phyloP scores from a whole-genome alignment of 1,140 invertebrate species.

The Phthorimaea operculella region DNA sequence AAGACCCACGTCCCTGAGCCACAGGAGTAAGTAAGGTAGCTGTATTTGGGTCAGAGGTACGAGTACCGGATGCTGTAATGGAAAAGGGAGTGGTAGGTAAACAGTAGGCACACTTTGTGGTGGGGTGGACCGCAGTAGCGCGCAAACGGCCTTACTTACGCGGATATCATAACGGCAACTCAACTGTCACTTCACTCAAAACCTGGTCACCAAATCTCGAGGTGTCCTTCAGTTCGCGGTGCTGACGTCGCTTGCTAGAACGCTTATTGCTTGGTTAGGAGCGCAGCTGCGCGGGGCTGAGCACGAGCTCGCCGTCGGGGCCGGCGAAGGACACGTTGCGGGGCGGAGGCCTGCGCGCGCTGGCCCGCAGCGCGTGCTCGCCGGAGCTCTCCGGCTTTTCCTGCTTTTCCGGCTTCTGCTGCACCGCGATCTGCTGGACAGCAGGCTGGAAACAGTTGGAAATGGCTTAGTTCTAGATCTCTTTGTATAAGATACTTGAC shows the following conservation, averaged over 20 bases:
- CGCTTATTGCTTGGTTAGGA: conserved; percentile 55
- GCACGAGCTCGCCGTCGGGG: conserved; percentile 53
- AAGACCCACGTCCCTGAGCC: too few species aligned
- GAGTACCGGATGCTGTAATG: too few species aligned
- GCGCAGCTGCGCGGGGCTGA: conserved; percentile 56
- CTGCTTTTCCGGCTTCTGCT: conserved; percentile 3
- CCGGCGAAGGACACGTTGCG: conserved; percentile 59
- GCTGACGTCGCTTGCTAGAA: conserved; percentile 26
- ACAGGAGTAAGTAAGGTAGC: too few species aligned
- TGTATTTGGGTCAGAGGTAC: too few species aligned
- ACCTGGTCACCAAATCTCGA: neutral
- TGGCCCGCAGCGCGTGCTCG: neutral
- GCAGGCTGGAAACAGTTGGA: neutral
- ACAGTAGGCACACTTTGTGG: too few species aligned
- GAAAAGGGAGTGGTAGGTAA: too few species aligned
- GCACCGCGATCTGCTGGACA: conserved; percentile 10
- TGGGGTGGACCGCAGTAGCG: too few species aligned
- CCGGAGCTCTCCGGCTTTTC: neutral
- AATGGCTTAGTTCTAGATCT: too few species aligned
- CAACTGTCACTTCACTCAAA: too few species aligned
- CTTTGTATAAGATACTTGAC: too few species aligned
- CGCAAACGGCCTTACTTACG: too few species aligned
- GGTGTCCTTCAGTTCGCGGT: neutral
- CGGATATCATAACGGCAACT: too few species aligned
- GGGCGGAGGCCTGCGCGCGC: conserved; percentile 39